Evolutionary conservation across 2,113 vertebrate genomes (phyloP), one percentile per base, ranked within the genome.

Genomic region (Terrapene triunguis): DNA sequence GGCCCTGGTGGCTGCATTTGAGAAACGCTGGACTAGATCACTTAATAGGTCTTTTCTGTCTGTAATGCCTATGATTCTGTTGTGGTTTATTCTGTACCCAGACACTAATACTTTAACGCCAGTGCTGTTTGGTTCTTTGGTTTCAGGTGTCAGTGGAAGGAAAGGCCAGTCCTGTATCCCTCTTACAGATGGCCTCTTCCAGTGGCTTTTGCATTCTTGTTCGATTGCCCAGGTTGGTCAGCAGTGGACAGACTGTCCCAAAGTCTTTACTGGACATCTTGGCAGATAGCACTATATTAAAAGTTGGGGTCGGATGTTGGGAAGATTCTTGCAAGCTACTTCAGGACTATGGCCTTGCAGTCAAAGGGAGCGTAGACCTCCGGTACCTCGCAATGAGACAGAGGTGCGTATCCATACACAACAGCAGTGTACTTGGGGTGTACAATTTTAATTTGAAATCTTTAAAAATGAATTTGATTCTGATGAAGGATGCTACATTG

Each of bases 221-320:
- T 96, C 98, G 99, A 82, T 98, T 99, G 97, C 98, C 98, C 91
- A 97, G 96, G 32, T 98, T 99, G 83, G 98, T 97, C 47, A 79
- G 69, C 27, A 83, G 91, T 22, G 98, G 97, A 95, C 98, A 96
- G 93, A 79, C 96, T 32, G 91, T 99, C 69, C 99, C 99, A 3
- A 98, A 98, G 92, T 98, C 98, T 1, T 93, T 99, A 17, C 16
- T 98, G 94, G 97, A 99, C 65, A 97, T 99, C 54, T 98, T 99
- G 85, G 96, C 98, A 84, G 98, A 99, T 94, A 95, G 97, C 3
- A 93, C 86, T 76, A 91, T 99, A 50, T 94, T 99, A 78, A 99
- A 99, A 96, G 99, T 99, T 4, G 99, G 99, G 5, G 99, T 99
- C 19, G 99, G 99, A 10, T 99, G 99, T 97, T 99, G 98, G 59